Evolutionary conservation across 2,113 vertebrate species (phyloP).

Genomic region (Myiagra hebetior): DNA sequence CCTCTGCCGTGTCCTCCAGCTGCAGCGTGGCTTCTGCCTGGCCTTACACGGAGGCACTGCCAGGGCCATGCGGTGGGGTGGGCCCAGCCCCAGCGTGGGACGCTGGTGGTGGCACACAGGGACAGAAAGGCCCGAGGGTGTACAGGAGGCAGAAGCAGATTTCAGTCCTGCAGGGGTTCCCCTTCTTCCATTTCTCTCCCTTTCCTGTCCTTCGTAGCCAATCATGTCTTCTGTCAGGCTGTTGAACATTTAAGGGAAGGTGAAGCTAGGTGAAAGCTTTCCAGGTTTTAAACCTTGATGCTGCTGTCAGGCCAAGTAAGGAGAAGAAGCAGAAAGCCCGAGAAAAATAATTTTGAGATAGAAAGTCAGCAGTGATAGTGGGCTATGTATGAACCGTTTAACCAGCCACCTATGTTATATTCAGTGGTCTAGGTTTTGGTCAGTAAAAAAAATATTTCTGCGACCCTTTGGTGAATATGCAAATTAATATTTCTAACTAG

Average conservation of each 20-base stretch:
- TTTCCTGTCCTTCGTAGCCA: neutral
- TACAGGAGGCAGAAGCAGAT: neutral
- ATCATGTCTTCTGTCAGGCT: neutral
- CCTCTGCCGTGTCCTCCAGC: neutral
- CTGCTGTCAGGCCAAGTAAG: neutral
- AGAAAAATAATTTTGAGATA: neutral
- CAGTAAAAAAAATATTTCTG: neutral
- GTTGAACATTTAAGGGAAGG: neutral
- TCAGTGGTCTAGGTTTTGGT: neutral
- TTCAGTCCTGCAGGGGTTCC: neutral
- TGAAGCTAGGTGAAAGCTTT: neutral
- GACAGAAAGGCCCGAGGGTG: neutral
- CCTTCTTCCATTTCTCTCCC: neutral
- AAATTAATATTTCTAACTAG: neutral
- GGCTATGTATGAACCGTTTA: rapidly evolving
- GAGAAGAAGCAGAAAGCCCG: neutral
- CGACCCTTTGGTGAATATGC: neutral
- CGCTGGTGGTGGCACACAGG: rapidly evolving
- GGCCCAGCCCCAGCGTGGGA: rapidly evolving
- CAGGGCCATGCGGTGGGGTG: rapidly evolving
- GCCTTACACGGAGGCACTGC: neutral
- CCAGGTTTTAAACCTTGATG: neutral
- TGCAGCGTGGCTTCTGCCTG: neutral
- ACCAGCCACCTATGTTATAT: neutral
- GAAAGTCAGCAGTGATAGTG: neutral